These are phyloP conservation scores for Maniola jurtina DNA, from an alignment of 1,140 invertebrate species.

Conservation along the genomic window DNA sequence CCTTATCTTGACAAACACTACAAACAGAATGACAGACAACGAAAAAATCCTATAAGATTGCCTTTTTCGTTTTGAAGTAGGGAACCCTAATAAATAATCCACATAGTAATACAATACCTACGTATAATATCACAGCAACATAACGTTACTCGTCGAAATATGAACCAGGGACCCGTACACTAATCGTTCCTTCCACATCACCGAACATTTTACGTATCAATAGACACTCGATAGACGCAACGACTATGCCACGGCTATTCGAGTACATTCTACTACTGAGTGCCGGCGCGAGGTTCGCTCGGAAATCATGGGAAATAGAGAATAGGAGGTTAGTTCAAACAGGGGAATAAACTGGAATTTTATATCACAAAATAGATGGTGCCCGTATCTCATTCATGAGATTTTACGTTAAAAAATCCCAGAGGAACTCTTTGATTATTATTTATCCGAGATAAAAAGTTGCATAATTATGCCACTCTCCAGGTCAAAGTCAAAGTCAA, in stretches of 20 bases:
- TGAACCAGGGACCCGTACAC: conserved; percentile 41
- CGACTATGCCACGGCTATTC: neutral
- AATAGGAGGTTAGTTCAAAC: conserved; percentile 15
- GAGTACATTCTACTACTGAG: conserved; percentile 39
- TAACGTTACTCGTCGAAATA: conserved; percentile 30
- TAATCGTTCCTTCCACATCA: conserved; percentile 49
- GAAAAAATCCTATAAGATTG: too few species aligned
- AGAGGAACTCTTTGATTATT: too few species aligned
- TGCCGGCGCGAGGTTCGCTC: conserved; percentile 33
- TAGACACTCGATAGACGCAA: conserved; percentile 30
- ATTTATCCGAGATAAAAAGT: too few species aligned
- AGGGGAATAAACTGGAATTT: conserved; percentile 13
- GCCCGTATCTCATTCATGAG: too few species aligned
- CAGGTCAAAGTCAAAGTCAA: too few species aligned
- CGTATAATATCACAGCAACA: neutral
- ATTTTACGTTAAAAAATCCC: too few species aligned
- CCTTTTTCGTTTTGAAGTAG: too few species aligned
- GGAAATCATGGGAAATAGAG: conserved; percentile 37
- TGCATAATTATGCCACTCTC: too few species aligned
- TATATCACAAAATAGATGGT: too few species aligned
- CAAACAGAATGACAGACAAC: too few species aligned
- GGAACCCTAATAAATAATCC: too few species aligned
- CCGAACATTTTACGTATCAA: conserved; percentile 42
- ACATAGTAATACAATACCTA: neutral
- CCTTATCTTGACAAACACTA: too few species aligned